Evolutionary conservation across 2,797 vertebrate species (phyloP), one percentile per base, ranked within the genome.

Genomic region (Lacerta viridis): DNA sequence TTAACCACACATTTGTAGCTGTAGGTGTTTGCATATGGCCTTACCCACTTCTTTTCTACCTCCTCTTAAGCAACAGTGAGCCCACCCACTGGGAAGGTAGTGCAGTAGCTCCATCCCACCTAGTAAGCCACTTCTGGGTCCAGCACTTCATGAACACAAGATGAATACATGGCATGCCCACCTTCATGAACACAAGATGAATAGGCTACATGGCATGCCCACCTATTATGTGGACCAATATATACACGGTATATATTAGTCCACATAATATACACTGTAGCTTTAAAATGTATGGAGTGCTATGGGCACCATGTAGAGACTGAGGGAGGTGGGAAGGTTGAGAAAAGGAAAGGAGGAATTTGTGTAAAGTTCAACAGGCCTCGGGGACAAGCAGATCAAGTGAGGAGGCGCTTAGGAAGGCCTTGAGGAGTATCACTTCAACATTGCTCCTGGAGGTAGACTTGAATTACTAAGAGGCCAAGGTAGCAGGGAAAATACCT

Each of bases 401-500:
- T 29, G 64, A 36, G 5, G 39, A 29, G 25, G 29, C 2, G 1
- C 80, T 83, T 43, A 46, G 41, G 27, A 69, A 27, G 3, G 11
- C 27, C 3, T 46, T 69, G 27, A 83, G 68, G 3, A 41, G 76
- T 2, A 27, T 78, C 41, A 46, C 25, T 5, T 77, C 41, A 77
- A 15, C 23, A 27, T 77, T 41, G 10, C 20, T 25, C 20, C 29
- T 10, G 33, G 10, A n/a, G 7, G 25, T 46, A 72, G 46, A 10
- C 1, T 55, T 18, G 7, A 3, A 36, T 36, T 43, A 66, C 71
- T 79, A 68, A 61, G 55, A 87, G 68, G 23, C 66, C 85, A 55
- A 88, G 88, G 83, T 61, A 90, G 88, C 83, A 90, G 87, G 84
- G 66, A 83, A 86, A 59, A 61, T 27, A n/a, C 23, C 7, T 50